Conservation (phyloP, 2,888 invertebrate genomes). For the Drosophila kambysellisi region DNA sequence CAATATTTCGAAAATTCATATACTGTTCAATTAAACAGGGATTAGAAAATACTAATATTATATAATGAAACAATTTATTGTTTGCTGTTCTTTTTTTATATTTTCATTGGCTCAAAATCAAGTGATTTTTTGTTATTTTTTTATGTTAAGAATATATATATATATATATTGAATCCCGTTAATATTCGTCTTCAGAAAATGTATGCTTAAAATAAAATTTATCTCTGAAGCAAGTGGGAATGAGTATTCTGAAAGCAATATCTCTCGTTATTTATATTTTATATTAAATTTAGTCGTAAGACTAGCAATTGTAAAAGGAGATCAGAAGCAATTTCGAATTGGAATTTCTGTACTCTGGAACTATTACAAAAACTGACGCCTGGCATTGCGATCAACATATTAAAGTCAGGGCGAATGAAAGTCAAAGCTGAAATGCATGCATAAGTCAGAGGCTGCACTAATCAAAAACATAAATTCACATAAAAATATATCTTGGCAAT, state of each 20-base stretch:
- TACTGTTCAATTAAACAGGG: neutral
- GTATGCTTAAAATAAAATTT: neutral
- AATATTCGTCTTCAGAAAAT: neutral
- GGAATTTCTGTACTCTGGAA: slow-evolving; percentile 17
- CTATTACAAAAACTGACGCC: neutral
- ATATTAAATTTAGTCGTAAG: no score
- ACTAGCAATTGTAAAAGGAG: neutral
- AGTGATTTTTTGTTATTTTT: neutral
- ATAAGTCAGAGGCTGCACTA: slow-evolving; percentile 76
- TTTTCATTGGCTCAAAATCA: neutral
- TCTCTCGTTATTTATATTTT: neutral
- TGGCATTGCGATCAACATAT: slow-evolving; percentile 59
- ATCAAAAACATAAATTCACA: slow-evolving; percentile 81
- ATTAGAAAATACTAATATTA: neutral
- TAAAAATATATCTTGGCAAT: slow-evolving; percentile 64
- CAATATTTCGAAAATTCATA: neutral
- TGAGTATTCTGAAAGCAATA: neutral
- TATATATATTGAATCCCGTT: neutral
- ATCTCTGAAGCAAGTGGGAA: neutral
- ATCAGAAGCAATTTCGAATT: neutral
- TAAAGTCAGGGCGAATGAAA: slow-evolving; percentile 55
- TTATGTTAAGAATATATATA: neutral
- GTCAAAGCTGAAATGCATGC: slow-evolving; percentile 64
- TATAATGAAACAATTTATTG: neutral
- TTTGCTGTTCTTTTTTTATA: neutral